These are phyloP conservation scores for Adela reaumurella DNA, from an alignment of 2,888 invertebrate genomes.

Conservation along the genomic window DNA sequence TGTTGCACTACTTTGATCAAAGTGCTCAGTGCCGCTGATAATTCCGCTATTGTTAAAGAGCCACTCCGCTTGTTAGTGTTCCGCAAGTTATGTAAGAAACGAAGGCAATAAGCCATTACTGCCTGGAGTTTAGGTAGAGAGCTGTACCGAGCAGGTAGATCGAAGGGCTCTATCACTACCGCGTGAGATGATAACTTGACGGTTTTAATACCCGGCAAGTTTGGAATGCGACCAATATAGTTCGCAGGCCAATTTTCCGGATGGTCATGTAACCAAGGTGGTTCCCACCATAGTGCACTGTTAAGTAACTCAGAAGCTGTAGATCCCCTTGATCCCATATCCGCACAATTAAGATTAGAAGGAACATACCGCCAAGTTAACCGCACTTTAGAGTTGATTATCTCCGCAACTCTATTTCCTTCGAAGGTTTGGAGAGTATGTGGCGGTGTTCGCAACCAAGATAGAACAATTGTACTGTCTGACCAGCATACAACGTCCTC, in stretches of 20 bases:
- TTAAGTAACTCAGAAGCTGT: not conserved
- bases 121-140: not conserved
- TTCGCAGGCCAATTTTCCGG: not conserved
- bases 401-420: conserved; percentile 1
- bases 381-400: not conserved
- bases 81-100: not conserved
- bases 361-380: not conserved
- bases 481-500: not conserved
- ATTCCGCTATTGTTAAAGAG: not conserved
- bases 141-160: not conserved
- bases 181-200: no score
- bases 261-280: not conserved
- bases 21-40: not conserved
- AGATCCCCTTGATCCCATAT: not conserved
- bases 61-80: not conserved
- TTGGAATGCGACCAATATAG: not conserved
- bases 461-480: not conserved
- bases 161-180: not conserved
- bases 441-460: not conserved
- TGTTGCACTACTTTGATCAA: not conserved
- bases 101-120: not conserved
- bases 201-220: no score
- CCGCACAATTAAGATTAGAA: not conserved
- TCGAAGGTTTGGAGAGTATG: not conserved
- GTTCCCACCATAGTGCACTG: not conserved